phyloP scores from a whole-genome alignment of 2,113 vertebrate species.

The Scopus umbretta region DNA sequence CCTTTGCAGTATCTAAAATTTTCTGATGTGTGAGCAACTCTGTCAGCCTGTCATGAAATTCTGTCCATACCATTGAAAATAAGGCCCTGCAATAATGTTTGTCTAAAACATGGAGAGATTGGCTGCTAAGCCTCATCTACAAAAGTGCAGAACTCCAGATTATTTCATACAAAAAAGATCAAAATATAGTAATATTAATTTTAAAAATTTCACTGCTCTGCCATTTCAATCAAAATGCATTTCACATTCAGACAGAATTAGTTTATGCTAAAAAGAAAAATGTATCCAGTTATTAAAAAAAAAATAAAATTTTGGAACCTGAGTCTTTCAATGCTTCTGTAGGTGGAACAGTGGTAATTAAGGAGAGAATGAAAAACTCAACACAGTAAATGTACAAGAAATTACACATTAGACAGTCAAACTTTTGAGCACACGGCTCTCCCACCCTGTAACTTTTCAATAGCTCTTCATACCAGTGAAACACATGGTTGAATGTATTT shows the following conservation, averaged over 20 bases:
- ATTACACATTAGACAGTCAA: background rate
- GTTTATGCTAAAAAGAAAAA: background rate
- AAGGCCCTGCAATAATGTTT: background rate
- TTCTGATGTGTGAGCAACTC: background rate
- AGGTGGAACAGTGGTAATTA: background rate
- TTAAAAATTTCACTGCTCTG: background rate
- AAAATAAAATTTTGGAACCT: background rate
- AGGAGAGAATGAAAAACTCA: background rate
- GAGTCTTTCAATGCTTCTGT: background rate
- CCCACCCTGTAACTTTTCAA: background rate
- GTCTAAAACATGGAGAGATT: background rate
- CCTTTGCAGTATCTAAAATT: background rate
- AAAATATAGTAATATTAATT: background rate
- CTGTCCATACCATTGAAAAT: background rate
- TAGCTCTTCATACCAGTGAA: background rate
- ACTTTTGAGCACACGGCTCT: background rate
- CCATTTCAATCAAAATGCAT: background rate
- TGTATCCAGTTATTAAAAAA: background rate
- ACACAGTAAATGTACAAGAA: background rate
- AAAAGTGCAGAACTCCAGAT: background rate
- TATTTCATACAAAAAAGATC: background rate
- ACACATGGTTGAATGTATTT: background rate
- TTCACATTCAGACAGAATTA: background rate
- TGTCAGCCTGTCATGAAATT: background rate
- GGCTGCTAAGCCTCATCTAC: background rate